These are phyloP conservation scores for Leptogaster cylindrica DNA, from an alignment of 2,888 invertebrate genomes.

Conservation along the genomic window DNA sequence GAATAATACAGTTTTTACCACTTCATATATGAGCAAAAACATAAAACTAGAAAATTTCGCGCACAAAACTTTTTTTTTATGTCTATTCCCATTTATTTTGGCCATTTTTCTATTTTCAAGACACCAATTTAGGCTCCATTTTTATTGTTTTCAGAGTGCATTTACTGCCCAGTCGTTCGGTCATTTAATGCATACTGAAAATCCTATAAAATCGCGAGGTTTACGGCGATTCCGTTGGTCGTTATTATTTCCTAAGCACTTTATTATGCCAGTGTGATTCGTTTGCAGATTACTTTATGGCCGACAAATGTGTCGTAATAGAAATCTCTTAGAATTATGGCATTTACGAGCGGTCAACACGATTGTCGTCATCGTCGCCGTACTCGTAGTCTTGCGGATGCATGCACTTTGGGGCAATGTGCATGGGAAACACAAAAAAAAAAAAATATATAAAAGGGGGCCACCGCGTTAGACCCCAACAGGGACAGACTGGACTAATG, in stretches of 20 bases:
- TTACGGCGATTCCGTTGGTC: slow-evolving; percentile 25
- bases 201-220: slow-evolving; percentile 23
- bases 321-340: slow-evolving; percentile 30
- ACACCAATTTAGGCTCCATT: neutral
- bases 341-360: slow-evolving; percentile 29
- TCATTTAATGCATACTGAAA: slow-evolving; percentile 35
- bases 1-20: slow-evolving; percentile 17
- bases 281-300: slow-evolving; percentile 36
- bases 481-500: neutral
- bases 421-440: too few species aligned
- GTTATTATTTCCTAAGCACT: slow-evolving; percentile 32
- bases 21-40: neutral
- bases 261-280: slow-evolving; percentile 16
- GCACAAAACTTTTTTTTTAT: neutral
- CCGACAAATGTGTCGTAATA: slow-evolving; percentile 38
- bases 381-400: too few species aligned
- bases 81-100: slow-evolving; percentile 16
- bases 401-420: too few species aligned
- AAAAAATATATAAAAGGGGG: too few species aligned
- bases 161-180: slow-evolving; percentile 4
- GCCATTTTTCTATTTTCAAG: slow-evolving; percentile 29
- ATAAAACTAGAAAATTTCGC: slow-evolving; percentile 16
- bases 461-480: too few species aligned
- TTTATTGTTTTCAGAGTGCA: neutral
- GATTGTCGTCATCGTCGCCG: too few species aligned